These are phyloP conservation scores for Microcebus jonahi DNA, from an alignment of 2,113 vertebrate species.

Conservation along the genomic window DNA sequence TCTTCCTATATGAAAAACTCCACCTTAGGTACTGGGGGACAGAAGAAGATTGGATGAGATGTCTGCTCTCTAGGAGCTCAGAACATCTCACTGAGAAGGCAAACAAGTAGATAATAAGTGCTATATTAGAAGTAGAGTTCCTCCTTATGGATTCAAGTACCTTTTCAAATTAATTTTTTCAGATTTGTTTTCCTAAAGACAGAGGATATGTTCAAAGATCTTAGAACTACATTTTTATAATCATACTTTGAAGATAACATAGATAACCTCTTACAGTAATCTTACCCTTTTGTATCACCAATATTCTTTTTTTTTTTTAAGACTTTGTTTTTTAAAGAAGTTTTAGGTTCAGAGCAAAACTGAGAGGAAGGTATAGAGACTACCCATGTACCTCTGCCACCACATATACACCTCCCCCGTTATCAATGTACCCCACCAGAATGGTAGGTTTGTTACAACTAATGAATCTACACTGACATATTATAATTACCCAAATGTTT, in stretches of 20 bases:
- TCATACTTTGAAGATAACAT: not conserved
- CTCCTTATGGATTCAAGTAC: not conserved
- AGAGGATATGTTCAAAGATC: not conserved
- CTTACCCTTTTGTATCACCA: not conserved
- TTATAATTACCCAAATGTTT: not conserved
- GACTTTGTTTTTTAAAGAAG: not conserved
- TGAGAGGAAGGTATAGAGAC: not conserved
- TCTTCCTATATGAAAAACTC: not conserved
- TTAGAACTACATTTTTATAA: slow-evolving; percentile 13
- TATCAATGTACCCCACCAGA: not conserved
- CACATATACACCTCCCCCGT: accelerated
- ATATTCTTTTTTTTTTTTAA: not conserved
- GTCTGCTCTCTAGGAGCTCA: not conserved
- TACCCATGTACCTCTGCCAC: not conserved
- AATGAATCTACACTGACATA: not conserved
- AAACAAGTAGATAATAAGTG: not conserved
- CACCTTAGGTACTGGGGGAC: not conserved
- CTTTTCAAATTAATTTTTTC: not conserved
- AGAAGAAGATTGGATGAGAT: not conserved
- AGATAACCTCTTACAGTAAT: not conserved
- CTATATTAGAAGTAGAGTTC: not conserved
- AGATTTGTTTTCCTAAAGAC: slow-evolving; percentile 2
- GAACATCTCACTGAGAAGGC: not conserved
- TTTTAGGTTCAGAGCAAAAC: not conserved
- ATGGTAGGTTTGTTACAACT: not conserved